phyloP scores from a whole-genome alignment of 2,113 vertebrate species.

The Sigmodon hispidus region DNA sequence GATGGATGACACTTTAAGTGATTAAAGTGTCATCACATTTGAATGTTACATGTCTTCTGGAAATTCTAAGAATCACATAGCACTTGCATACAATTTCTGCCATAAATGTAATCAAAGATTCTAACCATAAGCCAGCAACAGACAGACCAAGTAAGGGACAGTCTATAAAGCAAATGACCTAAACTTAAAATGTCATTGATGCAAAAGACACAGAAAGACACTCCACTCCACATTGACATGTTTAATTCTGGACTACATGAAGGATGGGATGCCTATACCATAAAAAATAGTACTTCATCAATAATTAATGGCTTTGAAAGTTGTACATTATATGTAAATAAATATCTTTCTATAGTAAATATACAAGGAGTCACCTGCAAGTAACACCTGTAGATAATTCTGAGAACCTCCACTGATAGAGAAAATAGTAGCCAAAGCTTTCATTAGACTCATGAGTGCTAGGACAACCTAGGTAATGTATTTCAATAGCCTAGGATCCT shows the following conservation, averaged over 20 bases:
- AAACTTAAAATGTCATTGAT: conserved; percentile 30
- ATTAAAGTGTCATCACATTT: not conserved
- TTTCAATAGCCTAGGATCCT: not conserved
- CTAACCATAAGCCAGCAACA: conserved; percentile 41
- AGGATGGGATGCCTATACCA: not conserved
- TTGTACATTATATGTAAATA: not conserved
- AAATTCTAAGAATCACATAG: not conserved
- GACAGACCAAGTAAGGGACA: conserved; percentile 30
- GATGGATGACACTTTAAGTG: not conserved
- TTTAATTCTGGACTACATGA: not conserved
- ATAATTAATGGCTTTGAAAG: conserved; percentile 25
- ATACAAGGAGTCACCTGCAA: not conserved
- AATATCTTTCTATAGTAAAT: not conserved
- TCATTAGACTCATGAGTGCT: not conserved
- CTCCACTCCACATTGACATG: conserved; percentile 41
- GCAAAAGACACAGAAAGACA: conserved; percentile 2
- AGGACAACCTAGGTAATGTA: not conserved
- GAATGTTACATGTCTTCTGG: not conserved
- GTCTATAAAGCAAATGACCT: conserved; percentile 17
- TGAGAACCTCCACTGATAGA: not conserved
- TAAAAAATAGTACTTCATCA: not conserved
- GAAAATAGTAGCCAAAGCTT: not conserved
- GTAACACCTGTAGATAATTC: not conserved
- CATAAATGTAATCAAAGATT: not conserved
- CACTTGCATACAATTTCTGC: not conserved